Evolutionary conservation across 2,888 invertebrate genomes (phyloP), one percentile per base, ranked within the genome.

Genomic region (Macropis europaea): DNA sequence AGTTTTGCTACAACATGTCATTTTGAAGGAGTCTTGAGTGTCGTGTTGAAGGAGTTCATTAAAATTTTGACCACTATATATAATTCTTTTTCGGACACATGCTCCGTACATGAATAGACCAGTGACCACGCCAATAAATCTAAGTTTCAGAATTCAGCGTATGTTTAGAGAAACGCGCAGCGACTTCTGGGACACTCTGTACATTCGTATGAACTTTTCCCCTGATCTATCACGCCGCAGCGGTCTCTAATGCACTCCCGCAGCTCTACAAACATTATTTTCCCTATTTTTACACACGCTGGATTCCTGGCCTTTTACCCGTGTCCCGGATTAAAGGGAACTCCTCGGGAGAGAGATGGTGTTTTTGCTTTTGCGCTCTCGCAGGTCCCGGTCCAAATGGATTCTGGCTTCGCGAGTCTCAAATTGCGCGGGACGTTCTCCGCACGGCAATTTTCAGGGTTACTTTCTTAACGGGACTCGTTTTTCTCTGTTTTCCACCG

Each of bases 221-320:
- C 53, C 36, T 42, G 34, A 45, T 57, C 57, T 47, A 57, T 47
- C 57, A 26, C 11, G 26, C 19, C 9, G 9, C 40, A 15, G 15
- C 42, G 17, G 24, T 7, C 26, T 47, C 26, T 47, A 57, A 47
- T n/a, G 26, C 26, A 36, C 26, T 42, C 30, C 5, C 19, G 13
- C 19, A 6, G 24, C 9, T 45, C 5, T n/a, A n/a, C n/a, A 4
- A 26, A 26, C 13, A 13, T 26, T 26, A 36, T 36, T 59, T 24
- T 7, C 5, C 17, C 32, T 11, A 4, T 22, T 50, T 50, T 32
- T 34, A 22, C 19, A n/a, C 32, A 3, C 2, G 32, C 32, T 0
- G 11, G 34, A 19, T n/a, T 36, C 13, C 34, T 34, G n/a, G 3
- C n/a, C 19, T 50, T 42, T 54, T 13, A 28, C 42, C 13, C 45